Conservation (phyloP, 2,888 invertebrate genomes). For the Desoria tigrina region DNA sequence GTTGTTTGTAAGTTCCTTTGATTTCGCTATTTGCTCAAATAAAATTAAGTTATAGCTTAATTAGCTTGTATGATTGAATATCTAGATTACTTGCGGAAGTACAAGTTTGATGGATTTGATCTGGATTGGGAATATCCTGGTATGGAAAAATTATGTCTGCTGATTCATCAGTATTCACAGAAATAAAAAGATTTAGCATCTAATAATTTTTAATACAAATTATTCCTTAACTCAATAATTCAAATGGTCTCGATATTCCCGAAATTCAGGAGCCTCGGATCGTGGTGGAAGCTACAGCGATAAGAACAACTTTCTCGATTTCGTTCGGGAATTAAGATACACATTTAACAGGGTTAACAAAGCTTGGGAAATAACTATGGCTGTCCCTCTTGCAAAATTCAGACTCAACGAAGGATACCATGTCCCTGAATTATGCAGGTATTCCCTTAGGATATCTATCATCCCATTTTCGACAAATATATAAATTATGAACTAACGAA, state of each 20-base stretch:
- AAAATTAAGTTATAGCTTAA: not conserved
- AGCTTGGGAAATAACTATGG: constrained; percentile 83
- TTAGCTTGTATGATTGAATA: too few species aligned
- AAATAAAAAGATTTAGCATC: too few species aligned
- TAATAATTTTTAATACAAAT: too few species aligned
- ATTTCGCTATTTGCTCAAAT: not conserved
- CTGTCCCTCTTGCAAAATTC: constrained; percentile 81
- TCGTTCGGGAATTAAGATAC: constrained; percentile 76
- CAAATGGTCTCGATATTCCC: constrained; percentile 62
- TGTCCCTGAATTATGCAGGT: constrained; percentile 86
- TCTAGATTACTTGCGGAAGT: constrained; percentile 16
- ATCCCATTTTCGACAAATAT: constrained; percentile 8
- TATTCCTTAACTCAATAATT: too few species aligned
- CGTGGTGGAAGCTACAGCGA: constrained; percentile 81
- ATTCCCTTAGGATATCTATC: constrained; percentile 55
- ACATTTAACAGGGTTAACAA: constrained; percentile 74
- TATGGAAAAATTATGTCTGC: not conserved
- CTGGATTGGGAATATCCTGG: constrained; percentile 32
- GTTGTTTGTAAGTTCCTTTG: constrained; percentile 39
- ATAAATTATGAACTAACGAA: constrained; percentile 1
- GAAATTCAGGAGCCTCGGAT: constrained; percentile 85
- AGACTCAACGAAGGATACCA: constrained; percentile 86
- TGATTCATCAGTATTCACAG: too few species aligned
- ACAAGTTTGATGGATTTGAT: constrained; percentile 49
- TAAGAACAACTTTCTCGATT: constrained; percentile 77